Percentiles rank a stretch among this genome's conserved stretches.
phyloP scores from a whole-genome alignment of 2,797 vertebrate genomes.

The Enteromius unitaeniatus region DNA sequence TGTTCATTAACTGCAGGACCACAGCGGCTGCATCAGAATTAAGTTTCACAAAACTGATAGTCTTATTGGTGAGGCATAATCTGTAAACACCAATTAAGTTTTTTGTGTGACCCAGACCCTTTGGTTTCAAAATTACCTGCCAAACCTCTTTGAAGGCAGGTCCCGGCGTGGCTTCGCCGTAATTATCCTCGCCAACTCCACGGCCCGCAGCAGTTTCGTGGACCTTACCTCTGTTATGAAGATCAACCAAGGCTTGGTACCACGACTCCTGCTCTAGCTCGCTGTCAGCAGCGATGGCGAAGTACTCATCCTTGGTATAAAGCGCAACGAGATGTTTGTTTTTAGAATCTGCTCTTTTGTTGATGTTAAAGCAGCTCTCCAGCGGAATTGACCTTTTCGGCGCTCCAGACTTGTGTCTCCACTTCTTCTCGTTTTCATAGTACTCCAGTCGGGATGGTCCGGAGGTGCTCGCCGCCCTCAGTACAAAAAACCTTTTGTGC shows the following conservation, averaged over 20 bases:
- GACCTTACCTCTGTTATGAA: constrained; percentile 85
- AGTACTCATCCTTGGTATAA: constrained; percentile 89
- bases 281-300: constrained; percentile 86
- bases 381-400: constrained; percentile 88
- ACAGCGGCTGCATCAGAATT: constrained; percentile 88
- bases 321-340: constrained; percentile 90
- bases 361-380: constrained; percentile 91
- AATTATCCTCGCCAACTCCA: constrained; percentile 76
- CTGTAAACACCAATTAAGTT: constrained; percentile 90
- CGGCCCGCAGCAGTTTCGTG: constrained; percentile 70
- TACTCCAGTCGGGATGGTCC: constrained; percentile 89
- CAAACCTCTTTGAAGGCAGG: constrained; percentile 90
- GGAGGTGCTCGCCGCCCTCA: constrained; percentile 83
- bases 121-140: constrained; percentile 90
- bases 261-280: constrained; percentile 87
- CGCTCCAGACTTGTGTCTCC: constrained; percentile 88
- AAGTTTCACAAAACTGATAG: constrained; percentile 88
- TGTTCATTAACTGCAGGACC: constrained; percentile 88
- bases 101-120: constrained; percentile 87
- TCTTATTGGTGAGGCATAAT: constrained; percentile 89
- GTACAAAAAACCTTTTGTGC: constrained; percentile 91
- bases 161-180: constrained; percentile 80
- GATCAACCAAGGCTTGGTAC: constrained; percentile 86
- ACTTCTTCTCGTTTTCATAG: constrained; percentile 92
- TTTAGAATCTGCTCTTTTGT: constrained; percentile 90